These are phyloP conservation scores for Drosophila maculinotata DNA, from an alignment of 2,888 invertebrate species.

Conservation along the genomic window DNA sequence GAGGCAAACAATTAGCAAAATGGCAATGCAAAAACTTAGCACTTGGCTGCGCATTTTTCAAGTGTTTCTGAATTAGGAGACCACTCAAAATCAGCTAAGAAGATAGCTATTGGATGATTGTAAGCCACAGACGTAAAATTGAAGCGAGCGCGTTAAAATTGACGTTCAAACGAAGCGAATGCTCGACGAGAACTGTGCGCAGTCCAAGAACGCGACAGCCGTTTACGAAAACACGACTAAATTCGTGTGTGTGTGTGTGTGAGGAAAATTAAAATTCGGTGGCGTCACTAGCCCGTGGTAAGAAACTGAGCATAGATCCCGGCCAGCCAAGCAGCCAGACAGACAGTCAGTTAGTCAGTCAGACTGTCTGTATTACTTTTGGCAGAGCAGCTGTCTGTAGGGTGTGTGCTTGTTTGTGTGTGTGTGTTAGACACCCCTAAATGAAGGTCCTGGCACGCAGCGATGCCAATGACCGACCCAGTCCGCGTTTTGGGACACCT, in stretches of 20 bases:
- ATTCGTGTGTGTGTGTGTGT: constrained; percentile 11
- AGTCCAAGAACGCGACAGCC: constrained; percentile 43
- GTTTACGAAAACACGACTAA: constrained; percentile 7
- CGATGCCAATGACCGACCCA: constrained; percentile 51
- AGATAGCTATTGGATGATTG: constrained; percentile 3
- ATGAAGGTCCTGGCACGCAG: constrained; percentile 48
- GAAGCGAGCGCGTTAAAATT: constrained; percentile 28
- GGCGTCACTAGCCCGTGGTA: constrained; percentile 72
- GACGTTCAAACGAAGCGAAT: constrained; percentile 67
- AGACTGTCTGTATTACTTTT: constrained; percentile 34
- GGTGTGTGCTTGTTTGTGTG: constrained; percentile 14
- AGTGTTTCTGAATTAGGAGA: constrained; percentile 16
- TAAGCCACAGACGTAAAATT: constrained; percentile 6
- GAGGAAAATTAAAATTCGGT: constrained; percentile 67
- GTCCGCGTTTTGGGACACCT: constrained; percentile 54
- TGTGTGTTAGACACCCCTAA: constrained; percentile 65
- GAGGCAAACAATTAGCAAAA: constrained; percentile 77
- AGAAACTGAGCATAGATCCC: constrained; percentile 52
- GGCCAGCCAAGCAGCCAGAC: constrained; percentile 33
- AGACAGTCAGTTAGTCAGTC: constrained; percentile 43
- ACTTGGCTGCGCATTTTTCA: constrained; percentile 81
- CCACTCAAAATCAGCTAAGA: constrained; percentile 8
- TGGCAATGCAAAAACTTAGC: constrained; percentile 75
- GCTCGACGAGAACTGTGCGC: constrained; percentile 71
- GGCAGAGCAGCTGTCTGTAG: constrained; percentile 44